A percentile compares a stretch with the other conserved stretches of the same genome.
phyloP scores from a whole-genome alignment of 2,113 vertebrate species.

The Muntiacus muntjak region DNA sequence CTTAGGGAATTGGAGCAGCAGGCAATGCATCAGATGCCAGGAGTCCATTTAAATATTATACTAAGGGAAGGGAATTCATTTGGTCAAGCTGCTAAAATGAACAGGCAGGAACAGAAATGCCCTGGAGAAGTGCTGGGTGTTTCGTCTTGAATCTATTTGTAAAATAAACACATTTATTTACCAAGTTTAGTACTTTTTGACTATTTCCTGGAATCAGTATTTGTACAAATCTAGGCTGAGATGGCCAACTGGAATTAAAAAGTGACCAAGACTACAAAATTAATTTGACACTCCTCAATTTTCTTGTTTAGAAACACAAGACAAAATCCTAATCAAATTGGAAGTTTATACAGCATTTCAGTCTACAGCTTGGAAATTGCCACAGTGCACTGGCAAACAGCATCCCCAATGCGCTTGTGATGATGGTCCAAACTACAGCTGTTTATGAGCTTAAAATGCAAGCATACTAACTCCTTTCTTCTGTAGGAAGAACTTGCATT shows the following conservation, averaged over 20 bases:
- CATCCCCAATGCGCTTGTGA: not conserved
- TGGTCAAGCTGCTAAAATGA: slow-evolving; percentile 76
- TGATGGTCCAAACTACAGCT: not conserved
- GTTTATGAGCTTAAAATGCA: slow-evolving; percentile 62
- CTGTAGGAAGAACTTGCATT: slow-evolving; percentile 31
- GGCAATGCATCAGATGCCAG: slow-evolving; percentile 67
- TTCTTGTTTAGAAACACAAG: slow-evolving; percentile 60
- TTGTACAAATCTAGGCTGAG: slow-evolving; percentile 39
- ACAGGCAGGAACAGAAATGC: slow-evolving; percentile 70
- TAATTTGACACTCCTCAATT: slow-evolving; percentile 55
- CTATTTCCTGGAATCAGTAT: slow-evolving; percentile 56
- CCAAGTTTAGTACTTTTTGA: slow-evolving; percentile 55
- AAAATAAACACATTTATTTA: slow-evolving; percentile 74
- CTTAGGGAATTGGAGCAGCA: slow-evolving; percentile 60
- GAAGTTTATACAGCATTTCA: slow-evolving; percentile 40
- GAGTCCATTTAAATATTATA: slow-evolving; percentile 74
- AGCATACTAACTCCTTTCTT: slow-evolving; percentile 53
- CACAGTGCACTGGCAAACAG: not conserved
- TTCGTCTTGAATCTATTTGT: slow-evolving; percentile 74
- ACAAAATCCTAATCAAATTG: slow-evolving; percentile 52
- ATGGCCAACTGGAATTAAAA: slow-evolving; percentile 64
- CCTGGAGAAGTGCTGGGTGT: slow-evolving; percentile 62
- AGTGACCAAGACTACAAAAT: slow-evolving; percentile 59
- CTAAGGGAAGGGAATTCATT: slow-evolving; percentile 67
- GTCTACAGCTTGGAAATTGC: not conserved